A percentile compares a stretch with the other conserved stretches of the same genome.
Conservation (phyloP, 2,888 invertebrate species). For the Malthinus flaveolus region DNA sequence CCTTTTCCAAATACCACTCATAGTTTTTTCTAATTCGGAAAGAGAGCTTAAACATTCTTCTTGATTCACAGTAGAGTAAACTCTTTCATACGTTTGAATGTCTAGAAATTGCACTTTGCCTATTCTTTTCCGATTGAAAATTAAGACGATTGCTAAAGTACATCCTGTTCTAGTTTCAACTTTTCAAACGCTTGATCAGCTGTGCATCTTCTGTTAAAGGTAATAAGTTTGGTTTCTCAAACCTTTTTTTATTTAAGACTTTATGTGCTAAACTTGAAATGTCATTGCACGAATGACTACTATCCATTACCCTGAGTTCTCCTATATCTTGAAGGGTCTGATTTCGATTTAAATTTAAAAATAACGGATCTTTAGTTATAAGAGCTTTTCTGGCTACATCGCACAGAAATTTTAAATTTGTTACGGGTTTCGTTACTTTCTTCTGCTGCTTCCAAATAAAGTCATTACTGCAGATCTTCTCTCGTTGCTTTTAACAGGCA, state of each 20-base stretch:
- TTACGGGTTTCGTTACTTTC: conserved; percentile 4
- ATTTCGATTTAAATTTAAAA: conserved; percentile 1
- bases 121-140: conserved; percentile 16
- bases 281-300: conserved; percentile 22
- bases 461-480: conserved; percentile 6
- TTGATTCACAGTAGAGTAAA: conserved; percentile 7
- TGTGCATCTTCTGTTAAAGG: conserved; percentile 20
- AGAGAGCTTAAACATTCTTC: conserved; percentile 17
- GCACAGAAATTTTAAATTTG: conserved; percentile 22
- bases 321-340: conserved; percentile 3
- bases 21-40: conserved; percentile 13
- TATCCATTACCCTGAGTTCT: conserved; percentile 15
- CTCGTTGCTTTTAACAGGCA: conserved; percentile 6
- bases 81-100: conserved; percentile 8
- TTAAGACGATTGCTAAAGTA: conserved; percentile 5
- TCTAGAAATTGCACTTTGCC: conserved; percentile 18
- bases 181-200: too few species aligned
- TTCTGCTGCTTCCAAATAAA: conserved; percentile 6
- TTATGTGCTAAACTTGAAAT: conserved; percentile 22
- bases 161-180: too few species aligned
- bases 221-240: conserved; percentile 19
- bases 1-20: conserved; percentile 24
- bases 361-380: conserved; percentile 10
- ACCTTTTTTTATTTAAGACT: conserved; percentile 17
- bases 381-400: conserved; percentile 16